Conservation (phyloP, 2,888 invertebrate genomes). For the Tribolium freemani region DNA sequence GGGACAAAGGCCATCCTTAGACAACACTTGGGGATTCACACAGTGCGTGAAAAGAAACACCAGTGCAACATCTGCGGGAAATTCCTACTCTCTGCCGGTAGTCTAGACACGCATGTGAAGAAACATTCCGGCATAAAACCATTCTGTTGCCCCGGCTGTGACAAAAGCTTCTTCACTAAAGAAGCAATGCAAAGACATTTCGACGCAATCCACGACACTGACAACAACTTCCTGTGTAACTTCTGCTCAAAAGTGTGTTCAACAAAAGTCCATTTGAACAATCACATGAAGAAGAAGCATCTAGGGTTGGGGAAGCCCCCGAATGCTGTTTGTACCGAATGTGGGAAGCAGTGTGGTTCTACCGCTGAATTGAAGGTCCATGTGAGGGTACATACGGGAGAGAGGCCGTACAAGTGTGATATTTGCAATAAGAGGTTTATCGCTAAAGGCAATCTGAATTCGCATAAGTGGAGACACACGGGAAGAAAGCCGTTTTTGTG, state of each 20-base stretch:
- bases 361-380: constrained; percentile 54
- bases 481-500: constrained; percentile 53
- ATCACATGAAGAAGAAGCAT: constrained; percentile 55
- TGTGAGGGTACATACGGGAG: constrained; percentile 52
- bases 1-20: constrained; percentile 52
- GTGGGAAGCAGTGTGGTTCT: constrained; percentile 53
- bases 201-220: constrained; percentile 52
- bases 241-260: constrained; percentile 55
- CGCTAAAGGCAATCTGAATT: constrained; percentile 54
- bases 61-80: constrained; percentile 54
- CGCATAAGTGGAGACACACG: constrained; percentile 52
- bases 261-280: constrained; percentile 53
- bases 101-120: constrained; percentile 60
- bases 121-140: constrained; percentile 62
- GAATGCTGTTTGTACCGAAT: constrained; percentile 52
- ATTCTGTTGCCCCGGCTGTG: constrained; percentile 56
- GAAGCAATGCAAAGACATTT: constrained; percentile 55
- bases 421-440: constrained; percentile 55
- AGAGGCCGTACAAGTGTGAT: constrained; percentile 54
- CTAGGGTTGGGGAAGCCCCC: constrained; percentile 47
- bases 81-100: constrained; percentile 49
- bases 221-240: constrained; percentile 53
- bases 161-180: constrained; percentile 52
- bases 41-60: constrained; percentile 50
- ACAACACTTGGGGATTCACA: constrained; percentile 52